Percentiles rank a stretch among this genome's conserved stretches.
These are phyloP conservation scores for Brotula barbata DNA, from an alignment of 2,797 vertebrate genomes.

Conservation along the genomic window DNA sequence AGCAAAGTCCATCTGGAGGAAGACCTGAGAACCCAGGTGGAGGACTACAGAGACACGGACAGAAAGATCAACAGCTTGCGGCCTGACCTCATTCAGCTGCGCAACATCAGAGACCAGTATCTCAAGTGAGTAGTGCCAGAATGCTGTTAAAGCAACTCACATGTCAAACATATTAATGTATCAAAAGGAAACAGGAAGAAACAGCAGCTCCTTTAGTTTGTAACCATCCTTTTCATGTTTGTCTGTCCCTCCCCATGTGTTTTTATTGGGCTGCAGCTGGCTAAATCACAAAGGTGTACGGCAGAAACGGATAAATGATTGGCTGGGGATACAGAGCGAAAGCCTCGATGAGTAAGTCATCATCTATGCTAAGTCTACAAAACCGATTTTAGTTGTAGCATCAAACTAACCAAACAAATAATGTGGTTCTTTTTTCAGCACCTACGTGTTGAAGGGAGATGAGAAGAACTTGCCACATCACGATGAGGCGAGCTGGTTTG, in stretches of 20 bases:
- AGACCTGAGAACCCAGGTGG: slow-evolving; percentile 95
- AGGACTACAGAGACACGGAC: slow-evolving; percentile 98
- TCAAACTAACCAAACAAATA: not conserved
- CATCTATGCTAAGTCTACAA: not conserved
- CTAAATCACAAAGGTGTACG: slow-evolving; percentile 98
- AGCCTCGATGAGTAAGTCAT: slow-evolving; percentile 92
- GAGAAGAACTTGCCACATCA: slow-evolving; percentile 90
- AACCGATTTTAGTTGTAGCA: not conserved
- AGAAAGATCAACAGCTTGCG: slow-evolving; percentile 98
- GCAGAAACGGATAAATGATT: slow-evolving; percentile 96
- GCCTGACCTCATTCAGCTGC: slow-evolving; percentile 95
- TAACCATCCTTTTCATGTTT: slow-evolving; percentile 11
- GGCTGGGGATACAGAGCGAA: slow-evolving; percentile 95
- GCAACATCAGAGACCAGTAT: slow-evolving; percentile 98
- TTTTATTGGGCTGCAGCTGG: slow-evolving; percentile 82
- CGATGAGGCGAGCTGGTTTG: slow-evolving; percentile 94
- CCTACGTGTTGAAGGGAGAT: slow-evolving; percentile 89
- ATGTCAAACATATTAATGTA: too few species aligned
- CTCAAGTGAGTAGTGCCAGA: slow-evolving; percentile 86
- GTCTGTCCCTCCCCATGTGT: not conserved
- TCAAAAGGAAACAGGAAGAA: too few species aligned
- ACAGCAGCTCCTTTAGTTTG: too few species aligned
- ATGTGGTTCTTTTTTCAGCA: slow-evolving; percentile 67
- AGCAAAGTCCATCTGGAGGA: slow-evolving; percentile 97
- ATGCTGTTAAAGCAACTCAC: not conserved